Evolutionary conservation across 2,888 invertebrate species (phyloP).

Genomic region (Rhamphomyia laevipes): DNA sequence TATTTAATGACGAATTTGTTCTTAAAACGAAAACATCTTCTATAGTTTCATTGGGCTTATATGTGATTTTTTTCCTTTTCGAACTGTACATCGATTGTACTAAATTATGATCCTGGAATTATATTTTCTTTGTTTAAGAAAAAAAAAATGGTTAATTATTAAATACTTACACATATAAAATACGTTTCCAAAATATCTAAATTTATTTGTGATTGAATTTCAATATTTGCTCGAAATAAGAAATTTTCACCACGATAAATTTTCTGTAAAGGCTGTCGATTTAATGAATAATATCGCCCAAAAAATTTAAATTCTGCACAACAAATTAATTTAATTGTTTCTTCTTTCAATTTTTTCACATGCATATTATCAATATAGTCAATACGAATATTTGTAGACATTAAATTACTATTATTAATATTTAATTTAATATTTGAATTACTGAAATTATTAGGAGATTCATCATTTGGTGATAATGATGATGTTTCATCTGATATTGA

Average conservation of each 20-base stretch:
- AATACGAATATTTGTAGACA: conserved; percentile 29
- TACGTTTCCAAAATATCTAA: conserved; percentile 36
- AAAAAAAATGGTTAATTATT: background rate
- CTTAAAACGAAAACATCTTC: conserved; percentile 34
- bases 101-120: conserved; percentile 33
- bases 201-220: conserved; percentile 28
- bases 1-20: conserved; percentile 28
- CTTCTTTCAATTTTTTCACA: conserved; percentile 32
- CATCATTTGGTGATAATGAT: conserved; percentile 6
- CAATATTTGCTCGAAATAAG: conserved; percentile 31
- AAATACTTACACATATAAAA: conserved; percentile 36
- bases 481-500: conserved; percentile 12
- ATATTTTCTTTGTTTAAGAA: background rate
- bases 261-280: conserved; percentile 28
- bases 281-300: conserved; percentile 34
- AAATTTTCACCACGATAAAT: conserved; percentile 36
- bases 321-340: conserved; percentile 28
- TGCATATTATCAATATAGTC: conserved; percentile 32
- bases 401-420: conserved; percentile 15
- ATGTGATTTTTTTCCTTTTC: conserved; percentile 32
- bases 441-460: conserved; percentile 23
- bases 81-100: conserved; percentile 36
- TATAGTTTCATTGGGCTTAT: conserved; percentile 29
- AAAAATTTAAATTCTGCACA: conserved; percentile 31
- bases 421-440: conserved; percentile 22